Conservation (phyloP, 2,888 invertebrate species). For the Bugula neritina region DNA sequence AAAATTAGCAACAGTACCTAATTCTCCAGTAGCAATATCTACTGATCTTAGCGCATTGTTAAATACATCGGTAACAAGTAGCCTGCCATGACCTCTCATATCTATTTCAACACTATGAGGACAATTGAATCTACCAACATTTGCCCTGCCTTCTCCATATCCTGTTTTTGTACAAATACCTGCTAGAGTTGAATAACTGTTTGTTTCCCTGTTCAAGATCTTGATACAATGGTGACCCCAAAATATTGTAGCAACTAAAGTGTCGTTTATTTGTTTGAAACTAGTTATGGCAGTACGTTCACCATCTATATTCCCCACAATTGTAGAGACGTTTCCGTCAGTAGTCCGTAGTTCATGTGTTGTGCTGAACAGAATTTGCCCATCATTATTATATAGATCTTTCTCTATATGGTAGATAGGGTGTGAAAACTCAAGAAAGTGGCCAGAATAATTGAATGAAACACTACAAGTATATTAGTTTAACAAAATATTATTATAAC, state of each 20-base stretch:
- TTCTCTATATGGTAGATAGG: background rate
- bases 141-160: background rate
- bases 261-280: background rate
- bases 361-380: background rate
- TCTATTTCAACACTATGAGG: background rate
- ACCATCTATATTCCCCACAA: background rate
- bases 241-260: background rate
- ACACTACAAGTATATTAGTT: too few species aligned
- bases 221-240: background rate
- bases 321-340: background rate
- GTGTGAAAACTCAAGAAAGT: too few species aligned
- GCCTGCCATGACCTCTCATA: background rate
- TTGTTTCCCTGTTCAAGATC: background rate
- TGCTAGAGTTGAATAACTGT: background rate
- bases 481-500: too few species aligned
- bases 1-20: background rate
- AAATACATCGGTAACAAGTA: background rate
- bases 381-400: background rate
- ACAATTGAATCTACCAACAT: background rate
- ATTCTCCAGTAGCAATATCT: background rate
- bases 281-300: background rate
- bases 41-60: background rate
- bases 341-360: background rate
- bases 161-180: background rate
- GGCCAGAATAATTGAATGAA: too few species aligned